Percentiles rank a stretch among this genome's conserved stretches.
Conservation (phyloP, 2,113 vertebrate genomes). For the Sisor rabdophorus region DNA sequence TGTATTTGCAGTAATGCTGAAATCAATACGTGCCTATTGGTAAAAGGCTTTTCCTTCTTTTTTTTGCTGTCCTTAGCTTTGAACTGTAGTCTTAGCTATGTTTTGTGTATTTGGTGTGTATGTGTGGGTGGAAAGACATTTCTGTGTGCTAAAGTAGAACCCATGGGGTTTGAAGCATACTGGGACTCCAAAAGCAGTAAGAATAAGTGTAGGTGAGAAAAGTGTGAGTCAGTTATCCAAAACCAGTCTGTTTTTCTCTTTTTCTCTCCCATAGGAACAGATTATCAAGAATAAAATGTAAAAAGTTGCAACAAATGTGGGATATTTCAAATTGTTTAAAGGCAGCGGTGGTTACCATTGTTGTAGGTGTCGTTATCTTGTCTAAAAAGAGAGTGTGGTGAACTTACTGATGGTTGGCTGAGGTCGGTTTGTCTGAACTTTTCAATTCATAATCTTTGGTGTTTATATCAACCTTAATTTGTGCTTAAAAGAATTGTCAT, state of each 20-base stretch:
- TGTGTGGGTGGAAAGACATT: slow-evolving; percentile 19
- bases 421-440: neutral
- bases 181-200: slow-evolving; percentile 29
- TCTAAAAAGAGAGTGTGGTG: neutral
- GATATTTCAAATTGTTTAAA: neutral
- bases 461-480: neutral
- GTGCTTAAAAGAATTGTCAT: neutral
- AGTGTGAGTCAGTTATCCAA: slow-evolving; percentile 53
- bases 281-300: neutral
- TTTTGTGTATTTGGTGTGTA: slow-evolving; percentile 10
- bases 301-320: neutral
- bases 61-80: slow-evolving; percentile 11
- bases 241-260: slow-evolving; percentile 48
- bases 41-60: slow-evolving; percentile 14
- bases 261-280: slow-evolving; percentile 21
- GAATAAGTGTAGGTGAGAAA: slow-evolving; percentile 44
- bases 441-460: neutral
- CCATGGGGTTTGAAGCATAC: slow-evolving; percentile 23
- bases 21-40: slow-evolving; percentile 13
- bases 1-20: neutral
- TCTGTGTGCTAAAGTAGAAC: slow-evolving; percentile 21
- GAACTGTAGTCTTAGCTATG: slow-evolving; percentile 1
- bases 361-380: neutral
- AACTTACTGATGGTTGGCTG: neutral
- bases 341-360: neutral